Percentiles rank a stretch among this genome's conserved stretches.
Evolutionary conservation across 2,797 vertebrate species (phyloP).

Genomic region (Erpetoichthys calabaricus): DNA sequence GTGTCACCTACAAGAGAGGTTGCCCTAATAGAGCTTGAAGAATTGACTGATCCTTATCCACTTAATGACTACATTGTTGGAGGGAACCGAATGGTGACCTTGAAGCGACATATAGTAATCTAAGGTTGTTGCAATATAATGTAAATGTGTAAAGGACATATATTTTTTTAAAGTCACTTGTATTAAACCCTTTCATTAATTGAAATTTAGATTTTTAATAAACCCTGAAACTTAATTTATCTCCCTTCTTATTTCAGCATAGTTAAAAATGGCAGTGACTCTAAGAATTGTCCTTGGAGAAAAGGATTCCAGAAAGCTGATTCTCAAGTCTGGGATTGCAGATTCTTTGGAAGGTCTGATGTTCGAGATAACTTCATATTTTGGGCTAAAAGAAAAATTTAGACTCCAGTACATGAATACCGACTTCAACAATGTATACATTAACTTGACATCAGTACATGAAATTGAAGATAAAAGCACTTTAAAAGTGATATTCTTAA

Average conservation of each 20-base stretch:
- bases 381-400: slow-evolving; percentile 18
- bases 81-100: slow-evolving; percentile 13
- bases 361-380: neutral
- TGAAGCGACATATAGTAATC: slow-evolving; percentile 16
- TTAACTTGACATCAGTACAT: slow-evolving; percentile 16
- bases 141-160: too few relatives aligned
- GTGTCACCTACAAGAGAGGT: slow-evolving; percentile 17
- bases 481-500: slow-evolving; percentile 15
- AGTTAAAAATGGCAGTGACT: slow-evolving; percentile 10
- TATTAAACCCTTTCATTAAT: too few relatives aligned
- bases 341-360: slow-evolving; percentile 10
- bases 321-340: slow-evolving; percentile 14
- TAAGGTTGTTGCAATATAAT: slow-evolving; percentile 8
- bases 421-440: slow-evolving; percentile 18
- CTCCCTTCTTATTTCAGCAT: slow-evolving; percentile 10
- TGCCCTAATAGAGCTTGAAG: slow-evolving; percentile 16
- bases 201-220: too few relatives aligned
- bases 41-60: slow-evolving; percentile 15
- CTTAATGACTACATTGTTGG: slow-evolving; percentile 15
- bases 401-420: slow-evolving; percentile 17
- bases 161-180: too few relatives aligned
- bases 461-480: slow-evolving; percentile 18
- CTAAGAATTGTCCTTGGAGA: slow-evolving; percentile 15
- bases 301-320: slow-evolving; percentile 13
- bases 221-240: neutral